Conservation (phyloP, 2,113 vertebrate genomes). For the Hirundichthys speculiger region DNA sequence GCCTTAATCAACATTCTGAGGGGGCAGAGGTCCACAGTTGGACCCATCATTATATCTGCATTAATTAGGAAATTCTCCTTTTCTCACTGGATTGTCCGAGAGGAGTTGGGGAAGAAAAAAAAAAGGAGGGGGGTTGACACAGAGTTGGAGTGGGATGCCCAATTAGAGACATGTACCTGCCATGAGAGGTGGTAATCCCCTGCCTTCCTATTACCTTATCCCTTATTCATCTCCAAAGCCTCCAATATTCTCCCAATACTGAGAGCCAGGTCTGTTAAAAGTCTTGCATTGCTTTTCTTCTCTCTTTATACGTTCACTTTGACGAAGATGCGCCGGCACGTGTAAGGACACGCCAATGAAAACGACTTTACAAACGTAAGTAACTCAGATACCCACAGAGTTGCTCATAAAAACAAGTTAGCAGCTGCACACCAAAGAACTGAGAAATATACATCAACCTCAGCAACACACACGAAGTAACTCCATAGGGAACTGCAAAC, state of each 20-base stretch:
- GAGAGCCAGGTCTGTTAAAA: slow-evolving; percentile 23
- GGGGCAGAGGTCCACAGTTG: slow-evolving; percentile 72
- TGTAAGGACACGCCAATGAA: slow-evolving; percentile 4
- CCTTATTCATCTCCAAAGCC: slow-evolving; percentile 39
- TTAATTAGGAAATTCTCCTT: slow-evolving; percentile 63
- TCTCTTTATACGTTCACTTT: background rate
- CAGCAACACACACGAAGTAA: slow-evolving; percentile 8
- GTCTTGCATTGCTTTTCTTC: background rate
- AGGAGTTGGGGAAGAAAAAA: slow-evolving; percentile 17
- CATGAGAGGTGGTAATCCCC: slow-evolving; percentile 51
- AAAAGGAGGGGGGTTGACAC: background rate
- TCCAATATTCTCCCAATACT: slow-evolving; percentile 9
- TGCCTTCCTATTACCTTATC: slow-evolving; percentile 34
- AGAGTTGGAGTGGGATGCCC: slow-evolving; percentile 40
- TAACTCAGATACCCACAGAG: too few relatives aligned
- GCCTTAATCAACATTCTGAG: slow-evolving; percentile 63
- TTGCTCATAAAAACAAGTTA: slow-evolving; percentile 3
- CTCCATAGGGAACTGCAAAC: slow-evolving; percentile 63
- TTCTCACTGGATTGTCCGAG: slow-evolving; percentile 53
- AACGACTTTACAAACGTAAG: slow-evolving; percentile 3
- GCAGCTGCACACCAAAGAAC: slow-evolving; percentile 10
- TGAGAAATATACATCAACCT: slow-evolving; percentile 43
- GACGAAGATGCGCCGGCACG: slow-evolving; percentile 14
- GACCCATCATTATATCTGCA: slow-evolving; percentile 74
- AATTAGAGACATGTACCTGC: slow-evolving; percentile 74